Evolutionary conservation across 30 jellyfish, hydroid and myxozoan genomes (phyloP).

Genomic region (Chrysaora quinquecirrha): DNA sequence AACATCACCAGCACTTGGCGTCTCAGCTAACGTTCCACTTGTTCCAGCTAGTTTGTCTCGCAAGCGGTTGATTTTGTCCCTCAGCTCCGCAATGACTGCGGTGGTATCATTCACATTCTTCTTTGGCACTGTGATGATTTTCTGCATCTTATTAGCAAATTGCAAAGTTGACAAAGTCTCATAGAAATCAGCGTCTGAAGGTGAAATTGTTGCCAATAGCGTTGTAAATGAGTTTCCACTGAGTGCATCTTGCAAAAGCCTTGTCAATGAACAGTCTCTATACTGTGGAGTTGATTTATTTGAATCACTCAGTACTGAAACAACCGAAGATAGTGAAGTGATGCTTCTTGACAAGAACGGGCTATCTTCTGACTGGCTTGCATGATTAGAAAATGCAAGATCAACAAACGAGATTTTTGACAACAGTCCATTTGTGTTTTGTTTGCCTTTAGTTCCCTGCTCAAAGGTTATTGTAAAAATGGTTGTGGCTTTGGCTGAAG

Average conservation of each 20-base stretch:
- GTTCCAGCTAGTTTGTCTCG: slow-evolving; percentile 77
- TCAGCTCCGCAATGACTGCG: slow-evolving; percentile 69
- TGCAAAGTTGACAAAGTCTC: slow-evolving; percentile 82
- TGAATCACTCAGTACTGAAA: slow-evolving; percentile 39
- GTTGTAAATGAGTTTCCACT: slow-evolving; percentile 83
- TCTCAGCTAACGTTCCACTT: slow-evolving; percentile 60
- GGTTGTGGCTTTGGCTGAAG: slow-evolving; percentile 70
- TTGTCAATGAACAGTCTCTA: slow-evolving; percentile 77
- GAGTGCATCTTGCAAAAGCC: slow-evolving; percentile 73
- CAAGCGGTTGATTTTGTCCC: slow-evolving; percentile 79
- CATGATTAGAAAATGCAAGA: slow-evolving; percentile 82
- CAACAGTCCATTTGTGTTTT: slow-evolving; percentile 40
- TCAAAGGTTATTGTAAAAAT: slow-evolving; percentile 74
- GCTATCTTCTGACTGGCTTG: slow-evolving; percentile 80
- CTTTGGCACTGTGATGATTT: slow-evolving; percentile 60
- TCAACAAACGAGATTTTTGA: slow-evolving; percentile 82
- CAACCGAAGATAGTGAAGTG: slow-evolving; percentile 48
- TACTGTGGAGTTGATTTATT: slow-evolving; percentile 61
- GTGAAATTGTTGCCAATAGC: slow-evolving; percentile 65
- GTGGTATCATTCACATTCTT: slow-evolving; percentile 82
- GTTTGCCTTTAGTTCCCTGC: slow-evolving; percentile 67
- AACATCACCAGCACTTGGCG: slow-evolving; percentile 81
- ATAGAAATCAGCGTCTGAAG: slow-evolving; percentile 79
- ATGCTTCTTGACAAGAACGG: slow-evolving; percentile 64
- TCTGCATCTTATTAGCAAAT: slow-evolving; percentile 55